phyloP scores from a whole-genome alignment of 30 jellyfish, hydroid and myxozoan species.

The Aurelia coerulea region DNA sequence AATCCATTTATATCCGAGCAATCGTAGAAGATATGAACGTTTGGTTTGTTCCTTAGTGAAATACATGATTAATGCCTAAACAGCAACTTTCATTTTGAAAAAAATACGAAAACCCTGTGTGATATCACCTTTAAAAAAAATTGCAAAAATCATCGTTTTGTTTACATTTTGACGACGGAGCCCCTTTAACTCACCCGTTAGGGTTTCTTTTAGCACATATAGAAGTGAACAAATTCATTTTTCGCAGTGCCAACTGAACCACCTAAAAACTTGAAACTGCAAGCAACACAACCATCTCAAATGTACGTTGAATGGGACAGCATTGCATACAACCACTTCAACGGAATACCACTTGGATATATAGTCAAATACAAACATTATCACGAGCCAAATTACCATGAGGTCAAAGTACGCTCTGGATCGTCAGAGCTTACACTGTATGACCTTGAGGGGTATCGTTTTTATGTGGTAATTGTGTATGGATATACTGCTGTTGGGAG shows the following conservation, averaged over 20 bases:
- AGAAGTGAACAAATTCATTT: not conserved
- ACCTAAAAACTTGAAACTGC: conserved; percentile 9
- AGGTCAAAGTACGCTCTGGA: conserved; percentile 29
- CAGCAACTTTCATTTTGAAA: no score
- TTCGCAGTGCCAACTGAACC: conserved; percentile 43
- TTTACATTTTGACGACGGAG: no score
- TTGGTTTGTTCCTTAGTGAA: no score
- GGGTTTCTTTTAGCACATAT: no score
- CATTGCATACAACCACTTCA: conserved; percentile 37
- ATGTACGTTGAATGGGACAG: conserved; percentile 72
- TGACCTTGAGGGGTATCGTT: conserved; percentile 40
- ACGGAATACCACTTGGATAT: conserved; percentile 78
- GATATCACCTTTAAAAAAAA: no score
- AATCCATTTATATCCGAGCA: no score
- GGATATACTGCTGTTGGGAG: conserved; percentile 74
- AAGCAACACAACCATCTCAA: conserved; percentile 57
- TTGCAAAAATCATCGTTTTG: no score
- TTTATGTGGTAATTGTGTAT: conserved; percentile 41
- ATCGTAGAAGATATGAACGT: no score
- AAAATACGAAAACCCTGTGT: no score
- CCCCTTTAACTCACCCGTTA: no score
- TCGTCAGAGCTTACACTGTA: conserved; percentile 17
- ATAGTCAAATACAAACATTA: conserved; percentile 54
- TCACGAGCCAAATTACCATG: conserved; percentile 6
- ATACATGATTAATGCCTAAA: no score